phyloP scores from a whole-genome alignment of 2,113 vertebrate species.

The Amphilophus citrinellus region DNA sequence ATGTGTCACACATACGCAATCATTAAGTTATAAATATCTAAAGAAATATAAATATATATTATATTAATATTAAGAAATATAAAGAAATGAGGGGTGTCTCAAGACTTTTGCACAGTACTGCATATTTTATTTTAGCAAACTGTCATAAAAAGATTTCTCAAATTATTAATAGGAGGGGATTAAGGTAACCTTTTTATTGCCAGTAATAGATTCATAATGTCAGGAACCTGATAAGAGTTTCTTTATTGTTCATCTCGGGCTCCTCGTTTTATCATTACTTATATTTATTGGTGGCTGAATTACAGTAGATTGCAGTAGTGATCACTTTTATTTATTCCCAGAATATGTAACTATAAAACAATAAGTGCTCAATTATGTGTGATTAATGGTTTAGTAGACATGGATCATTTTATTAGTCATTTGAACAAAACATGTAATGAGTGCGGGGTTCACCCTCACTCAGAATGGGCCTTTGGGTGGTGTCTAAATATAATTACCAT shows the following conservation, averaged over 20 bases:
- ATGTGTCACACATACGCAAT: too few species aligned
- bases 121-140: neutral
- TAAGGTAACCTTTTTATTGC: neutral
- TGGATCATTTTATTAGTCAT: neutral
- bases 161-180: neutral
- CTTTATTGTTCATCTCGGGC: neutral
- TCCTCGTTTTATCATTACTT: neutral
- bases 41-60: too few species aligned
- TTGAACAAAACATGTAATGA: neutral
- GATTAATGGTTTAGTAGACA: neutral
- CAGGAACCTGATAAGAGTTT: neutral
- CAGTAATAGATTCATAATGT: conserved; percentile 3
- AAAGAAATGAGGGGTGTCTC: neutral
- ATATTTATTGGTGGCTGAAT: neutral
- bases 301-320: neutral
- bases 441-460: neutral
- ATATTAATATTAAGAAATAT: too few species aligned
- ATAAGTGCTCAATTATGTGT: neutral
- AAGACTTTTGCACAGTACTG: neutral
- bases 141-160: neutral
- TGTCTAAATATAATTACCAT: neutral
- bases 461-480: neutral
- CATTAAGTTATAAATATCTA: too few species aligned
- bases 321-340: neutral
- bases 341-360: neutral